phyloP scores from a whole-genome alignment of 64 coral and sea anemone species.

The Actinia tenebrosa region DNA sequence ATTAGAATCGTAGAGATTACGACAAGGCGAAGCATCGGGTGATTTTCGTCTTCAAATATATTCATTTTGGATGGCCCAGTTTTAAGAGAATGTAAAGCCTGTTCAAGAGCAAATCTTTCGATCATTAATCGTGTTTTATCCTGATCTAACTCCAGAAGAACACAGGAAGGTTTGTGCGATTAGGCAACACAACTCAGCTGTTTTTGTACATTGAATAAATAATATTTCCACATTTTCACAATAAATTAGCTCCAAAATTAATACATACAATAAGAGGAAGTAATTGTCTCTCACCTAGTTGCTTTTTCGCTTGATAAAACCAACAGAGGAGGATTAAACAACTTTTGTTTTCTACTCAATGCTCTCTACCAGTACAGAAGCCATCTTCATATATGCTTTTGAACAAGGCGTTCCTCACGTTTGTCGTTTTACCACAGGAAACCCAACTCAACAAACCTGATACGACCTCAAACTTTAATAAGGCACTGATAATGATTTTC shows the following conservation, averaged over 20 bases:
- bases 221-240: neutral
- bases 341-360: neutral
- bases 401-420: neutral
- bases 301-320: neutral
- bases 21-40: constrained; percentile 39
- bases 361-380: neutral
- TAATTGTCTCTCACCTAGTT: neutral
- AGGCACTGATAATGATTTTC: no score
- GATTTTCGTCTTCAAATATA: constrained; percentile 29
- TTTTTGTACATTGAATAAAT: neutral
- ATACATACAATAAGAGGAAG: neutral
- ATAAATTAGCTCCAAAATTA: neutral
- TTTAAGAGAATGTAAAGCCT: neutral
- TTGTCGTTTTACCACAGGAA: neutral
- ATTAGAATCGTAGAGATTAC: constrained; percentile 54
- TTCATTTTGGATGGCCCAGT: neutral
- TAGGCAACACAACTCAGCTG: neutral
- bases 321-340: neutral
- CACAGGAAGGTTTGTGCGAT: neutral
- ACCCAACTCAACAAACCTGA: neutral
- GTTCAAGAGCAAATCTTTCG: neutral
- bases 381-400: neutral
- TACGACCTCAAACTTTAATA: no score
- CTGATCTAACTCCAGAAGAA: neutral
- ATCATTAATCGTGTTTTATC: neutral